Percentiles rank a stretch among this genome's conserved stretches.
Conservation (phyloP, 2,113 vertebrate genomes). For the Antechinus flavipes region DNA sequence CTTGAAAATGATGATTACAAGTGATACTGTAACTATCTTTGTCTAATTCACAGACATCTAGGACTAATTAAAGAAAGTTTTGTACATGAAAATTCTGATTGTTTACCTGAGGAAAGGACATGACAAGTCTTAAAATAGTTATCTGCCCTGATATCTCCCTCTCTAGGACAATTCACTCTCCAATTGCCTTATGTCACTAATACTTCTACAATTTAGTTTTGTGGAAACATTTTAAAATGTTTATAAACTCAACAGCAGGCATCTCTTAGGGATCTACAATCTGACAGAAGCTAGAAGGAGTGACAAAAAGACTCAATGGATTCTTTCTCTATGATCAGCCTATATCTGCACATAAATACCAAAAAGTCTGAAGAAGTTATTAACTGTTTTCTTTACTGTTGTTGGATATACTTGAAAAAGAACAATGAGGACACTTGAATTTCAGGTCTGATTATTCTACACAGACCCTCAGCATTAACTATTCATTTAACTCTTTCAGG, state of each 20-base stretch:
- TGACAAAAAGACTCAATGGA: not conserved
- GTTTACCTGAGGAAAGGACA: not conserved
- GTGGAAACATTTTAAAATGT: not conserved
- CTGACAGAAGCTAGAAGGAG: not conserved
- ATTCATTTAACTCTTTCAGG: not conserved
- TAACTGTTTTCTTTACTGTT: not conserved
- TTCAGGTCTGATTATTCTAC: not conserved
- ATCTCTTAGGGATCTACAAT: not conserved
- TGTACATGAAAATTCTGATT: not conserved
- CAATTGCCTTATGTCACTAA: not conserved
- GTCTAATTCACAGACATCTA: not conserved
- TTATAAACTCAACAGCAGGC: not conserved
- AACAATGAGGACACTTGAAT: not conserved
- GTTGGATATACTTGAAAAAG: not conserved
- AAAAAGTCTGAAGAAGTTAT: not conserved
- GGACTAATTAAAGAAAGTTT: not conserved
- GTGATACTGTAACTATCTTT: not conserved
- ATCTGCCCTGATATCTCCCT: not conserved
- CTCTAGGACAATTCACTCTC: not conserved
- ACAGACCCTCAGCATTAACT: not conserved
- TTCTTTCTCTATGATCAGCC: not conserved
- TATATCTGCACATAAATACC: not conserved
- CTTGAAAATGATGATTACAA: not conserved
- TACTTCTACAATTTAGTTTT: not conserved
- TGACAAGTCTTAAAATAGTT: not conserved